A percentile compares a stretch with the other conserved stretches of the same genome.
These are phyloP conservation scores for Eleutherodactylus coqui DNA, from an alignment of 2,797 vertebrate genomes.

Conservation along the genomic window DNA sequence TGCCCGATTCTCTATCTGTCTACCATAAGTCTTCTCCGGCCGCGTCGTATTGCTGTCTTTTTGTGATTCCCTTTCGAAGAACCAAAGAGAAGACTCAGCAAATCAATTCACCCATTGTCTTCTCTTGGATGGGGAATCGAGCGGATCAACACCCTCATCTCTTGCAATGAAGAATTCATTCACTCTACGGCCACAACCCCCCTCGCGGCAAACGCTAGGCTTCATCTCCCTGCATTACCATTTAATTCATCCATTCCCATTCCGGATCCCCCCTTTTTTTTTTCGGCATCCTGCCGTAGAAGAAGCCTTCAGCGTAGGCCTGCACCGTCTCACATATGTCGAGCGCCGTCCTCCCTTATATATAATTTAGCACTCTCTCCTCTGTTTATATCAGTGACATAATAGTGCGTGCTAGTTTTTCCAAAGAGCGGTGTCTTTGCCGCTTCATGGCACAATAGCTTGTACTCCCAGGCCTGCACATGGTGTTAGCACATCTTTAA, in stretches of 20 bases:
- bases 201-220: not conserved
- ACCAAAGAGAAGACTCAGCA: not conserved
- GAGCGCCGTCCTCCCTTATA: constrained; percentile 68
- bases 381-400: constrained; percentile 87
- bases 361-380: constrained; percentile 78
- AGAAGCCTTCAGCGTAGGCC: not conserved
- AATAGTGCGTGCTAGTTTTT: constrained; percentile 78
- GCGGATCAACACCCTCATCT: not conserved
- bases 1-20: too few species aligned
- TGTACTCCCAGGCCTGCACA: constrained; percentile 76
- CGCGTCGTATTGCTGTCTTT: not conserved
- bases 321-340: constrained; percentile 44
- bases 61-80: not conserved
- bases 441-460: constrained; percentile 79
- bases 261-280: not conserved
- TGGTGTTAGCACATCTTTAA: constrained; percentile 84
- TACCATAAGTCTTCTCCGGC: not conserved
- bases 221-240: not conserved
- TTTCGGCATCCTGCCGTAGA: not conserved
- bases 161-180: constrained; percentile 10
- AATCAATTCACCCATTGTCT: constrained; percentile 26
- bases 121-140: constrained; percentile 7
- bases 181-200: not conserved
- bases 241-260: not conserved
- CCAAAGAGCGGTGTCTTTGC: constrained; percentile 78